phyloP scores from a whole-genome alignment of 2,888 invertebrate species.

The Mantis religiosa region DNA sequence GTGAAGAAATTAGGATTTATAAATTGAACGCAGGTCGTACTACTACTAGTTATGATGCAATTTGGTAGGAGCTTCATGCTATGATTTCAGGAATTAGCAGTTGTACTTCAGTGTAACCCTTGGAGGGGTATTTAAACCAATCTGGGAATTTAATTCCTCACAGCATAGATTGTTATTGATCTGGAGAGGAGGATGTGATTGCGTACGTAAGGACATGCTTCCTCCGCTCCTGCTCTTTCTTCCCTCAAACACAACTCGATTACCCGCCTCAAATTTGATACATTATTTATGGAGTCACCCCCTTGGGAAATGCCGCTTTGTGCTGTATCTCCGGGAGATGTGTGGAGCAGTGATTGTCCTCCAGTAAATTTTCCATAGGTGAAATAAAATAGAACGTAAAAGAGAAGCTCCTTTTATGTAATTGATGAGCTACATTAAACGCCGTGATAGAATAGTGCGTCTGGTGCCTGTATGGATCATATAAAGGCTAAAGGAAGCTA shows the following conservation, averaged over 20 bases:
- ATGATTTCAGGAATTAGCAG: too few species aligned
- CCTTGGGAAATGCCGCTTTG: background rate
- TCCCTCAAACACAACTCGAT: background rate
- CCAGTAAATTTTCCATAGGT: background rate
- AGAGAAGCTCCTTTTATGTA: background rate
- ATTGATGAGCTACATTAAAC: background rate
- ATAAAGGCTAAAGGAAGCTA: background rate
- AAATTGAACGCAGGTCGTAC: too few species aligned
- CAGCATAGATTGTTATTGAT: too few species aligned
- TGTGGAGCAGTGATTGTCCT: background rate
- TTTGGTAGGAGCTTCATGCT: too few species aligned
- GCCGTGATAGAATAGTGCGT: background rate
- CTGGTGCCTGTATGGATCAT: background rate
- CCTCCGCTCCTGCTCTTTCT: background rate
- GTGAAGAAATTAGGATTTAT: too few species aligned
- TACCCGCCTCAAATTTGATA: conserved; percentile 6
- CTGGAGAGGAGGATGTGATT: background rate
- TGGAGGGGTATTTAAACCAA: too few species aligned
- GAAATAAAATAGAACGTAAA: background rate
- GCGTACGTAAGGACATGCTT: background rate
- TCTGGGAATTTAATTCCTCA: background rate
- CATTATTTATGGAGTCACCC: background rate
- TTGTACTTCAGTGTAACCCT: too few species aligned
- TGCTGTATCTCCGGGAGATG: background rate
- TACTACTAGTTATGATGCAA: too few species aligned